Conservation (phyloP, 2,797 vertebrate genomes). For the Sarcoramphus papa region DNA sequence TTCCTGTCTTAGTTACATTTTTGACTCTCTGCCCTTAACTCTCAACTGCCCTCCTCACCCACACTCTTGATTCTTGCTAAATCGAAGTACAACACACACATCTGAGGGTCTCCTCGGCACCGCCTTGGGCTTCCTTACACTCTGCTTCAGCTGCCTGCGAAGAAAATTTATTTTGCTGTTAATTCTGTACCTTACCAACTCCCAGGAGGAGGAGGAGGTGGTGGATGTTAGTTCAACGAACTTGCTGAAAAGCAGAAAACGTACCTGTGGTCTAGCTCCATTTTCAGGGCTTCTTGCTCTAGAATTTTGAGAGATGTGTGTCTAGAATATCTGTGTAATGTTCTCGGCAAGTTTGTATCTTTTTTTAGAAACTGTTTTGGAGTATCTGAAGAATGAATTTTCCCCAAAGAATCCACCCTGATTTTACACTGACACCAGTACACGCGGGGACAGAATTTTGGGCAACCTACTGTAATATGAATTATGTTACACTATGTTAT, state of each 20-base stretch:
- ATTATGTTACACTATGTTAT: not conserved
- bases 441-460: rapidly evolving
- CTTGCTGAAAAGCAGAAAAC: not conserved
- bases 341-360: not conserved
- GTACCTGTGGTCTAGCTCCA: not conserved
- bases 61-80: not conserved
- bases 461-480: not conserved
- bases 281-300: not conserved
- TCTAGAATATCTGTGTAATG: not conserved
- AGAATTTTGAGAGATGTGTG: not conserved
- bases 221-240: not conserved
- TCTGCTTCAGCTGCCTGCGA: not conserved
- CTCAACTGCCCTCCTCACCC: not conserved
- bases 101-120: not conserved
- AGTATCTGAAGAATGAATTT: not conserved
- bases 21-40: not conserved
- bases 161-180: not conserved
- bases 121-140: not conserved
- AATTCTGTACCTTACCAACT: not conserved
- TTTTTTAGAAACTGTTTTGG: not conserved
- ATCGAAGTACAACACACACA: not conserved
- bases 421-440: not conserved
- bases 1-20: not conserved
- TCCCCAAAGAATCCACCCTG: not conserved
- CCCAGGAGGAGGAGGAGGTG: not conserved